A percentile compares a stretch with the other conserved stretches of the same genome.
Evolutionary conservation across 23 tunicate genomes (phyloP).

Genomic region (Ascidia mentula): DNA sequence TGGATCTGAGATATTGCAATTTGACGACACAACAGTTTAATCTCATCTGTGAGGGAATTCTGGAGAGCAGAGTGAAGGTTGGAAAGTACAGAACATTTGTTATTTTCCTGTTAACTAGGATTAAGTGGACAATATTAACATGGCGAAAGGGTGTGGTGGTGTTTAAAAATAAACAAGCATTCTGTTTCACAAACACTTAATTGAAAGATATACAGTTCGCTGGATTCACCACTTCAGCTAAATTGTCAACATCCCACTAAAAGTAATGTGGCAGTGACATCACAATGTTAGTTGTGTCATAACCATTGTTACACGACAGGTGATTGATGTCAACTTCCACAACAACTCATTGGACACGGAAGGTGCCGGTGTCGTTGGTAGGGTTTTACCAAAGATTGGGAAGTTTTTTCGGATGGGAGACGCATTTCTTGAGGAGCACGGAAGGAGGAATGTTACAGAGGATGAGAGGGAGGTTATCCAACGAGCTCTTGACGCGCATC

Average conservation of each 20-base stretch:
- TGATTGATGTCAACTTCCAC: background rate
- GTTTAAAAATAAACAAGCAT: too few relatives aligned
- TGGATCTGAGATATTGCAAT: constrained; percentile 30
- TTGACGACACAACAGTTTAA: constrained; percentile 21
- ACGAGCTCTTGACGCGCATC: background rate
- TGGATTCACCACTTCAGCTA: too few relatives aligned
- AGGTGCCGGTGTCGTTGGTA: background rate
- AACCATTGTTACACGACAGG: too few relatives aligned
- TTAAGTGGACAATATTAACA: background rate
- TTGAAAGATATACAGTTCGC: too few relatives aligned
- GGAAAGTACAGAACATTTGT: background rate
- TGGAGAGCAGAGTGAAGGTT: background rate
- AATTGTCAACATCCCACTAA: too few relatives aligned
- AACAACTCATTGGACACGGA: constrained; percentile 23
- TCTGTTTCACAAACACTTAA: too few relatives aligned
- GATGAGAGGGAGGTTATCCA: constrained; percentile 8
- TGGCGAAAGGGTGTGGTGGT: too few relatives aligned
- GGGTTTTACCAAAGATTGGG: background rate
- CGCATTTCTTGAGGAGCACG: background rate
- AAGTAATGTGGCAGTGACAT: too few relatives aligned
- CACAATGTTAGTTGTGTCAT: too few relatives aligned
- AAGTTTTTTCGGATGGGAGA: constrained; percentile 15
- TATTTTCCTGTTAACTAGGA: background rate
- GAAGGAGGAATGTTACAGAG: background rate
- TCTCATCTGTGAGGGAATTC: constrained; percentile 2